Conservation (phyloP, 2,888 invertebrate genomes). For the Campoplex capitator region DNA sequence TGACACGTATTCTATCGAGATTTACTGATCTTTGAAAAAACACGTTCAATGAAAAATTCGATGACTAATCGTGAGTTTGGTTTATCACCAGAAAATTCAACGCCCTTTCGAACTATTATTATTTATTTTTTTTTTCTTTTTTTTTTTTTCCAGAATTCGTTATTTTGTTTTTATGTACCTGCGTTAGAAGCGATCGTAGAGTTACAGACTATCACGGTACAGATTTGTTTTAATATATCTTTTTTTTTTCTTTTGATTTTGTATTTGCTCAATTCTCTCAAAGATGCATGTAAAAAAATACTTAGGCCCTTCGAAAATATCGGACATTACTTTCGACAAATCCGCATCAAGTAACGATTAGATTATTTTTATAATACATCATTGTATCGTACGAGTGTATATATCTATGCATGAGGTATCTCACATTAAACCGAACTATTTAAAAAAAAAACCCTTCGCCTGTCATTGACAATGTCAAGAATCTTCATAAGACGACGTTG, state of each 20-base stretch:
- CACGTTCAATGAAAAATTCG: not conserved
- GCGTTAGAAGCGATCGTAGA: constrained; percentile 43
- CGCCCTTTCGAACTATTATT: not conserved
- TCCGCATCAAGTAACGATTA: constrained; percentile 59
- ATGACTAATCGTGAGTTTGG: not conserved
- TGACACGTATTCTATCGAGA: not conserved
- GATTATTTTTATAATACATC: constrained; percentile 40
- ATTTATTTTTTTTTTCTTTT: no score
- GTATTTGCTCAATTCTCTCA: constrained; percentile 48
- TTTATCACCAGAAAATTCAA: not conserved
- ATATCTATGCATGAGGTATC: constrained; percentile 7
- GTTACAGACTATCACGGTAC: constrained; percentile 57
- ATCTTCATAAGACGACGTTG: not conserved
- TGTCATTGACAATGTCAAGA: not conserved
- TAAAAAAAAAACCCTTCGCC: not conserved
- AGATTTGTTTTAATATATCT: constrained; percentile 48
- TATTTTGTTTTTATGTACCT: constrained; percentile 1
- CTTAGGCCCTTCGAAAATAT: constrained; percentile 74
- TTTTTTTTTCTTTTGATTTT: constrained; percentile 47
- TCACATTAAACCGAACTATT: constrained; percentile 2
- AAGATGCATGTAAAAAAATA: constrained; percentile 74
- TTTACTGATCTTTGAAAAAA: not conserved
- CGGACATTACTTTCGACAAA: constrained; percentile 72
- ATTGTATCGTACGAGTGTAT: constrained; percentile 30
- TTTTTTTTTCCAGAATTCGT: constrained; percentile 2